Conservation (phyloP, 2,113 vertebrate genomes). For the Etia nguti region DNA sequence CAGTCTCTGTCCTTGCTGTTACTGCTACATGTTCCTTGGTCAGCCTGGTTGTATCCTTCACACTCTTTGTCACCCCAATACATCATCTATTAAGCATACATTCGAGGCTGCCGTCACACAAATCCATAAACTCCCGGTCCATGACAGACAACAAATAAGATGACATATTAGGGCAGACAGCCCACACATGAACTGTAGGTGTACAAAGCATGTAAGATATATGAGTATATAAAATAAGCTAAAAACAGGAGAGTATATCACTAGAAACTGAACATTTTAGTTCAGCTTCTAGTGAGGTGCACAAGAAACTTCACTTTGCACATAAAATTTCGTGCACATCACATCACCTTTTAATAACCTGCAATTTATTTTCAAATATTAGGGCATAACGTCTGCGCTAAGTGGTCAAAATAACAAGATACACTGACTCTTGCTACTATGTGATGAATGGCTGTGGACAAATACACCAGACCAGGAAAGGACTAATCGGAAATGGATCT, state of each 20-base stretch:
- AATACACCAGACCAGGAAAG: neutral
- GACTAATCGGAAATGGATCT: neutral
- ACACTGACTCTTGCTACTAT: neutral
- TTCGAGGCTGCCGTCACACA: constrained; percentile 17
- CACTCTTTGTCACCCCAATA: neutral
- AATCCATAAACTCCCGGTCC: neutral
- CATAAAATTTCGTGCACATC: neutral
- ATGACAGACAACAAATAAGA: neutral
- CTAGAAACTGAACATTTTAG: neutral
- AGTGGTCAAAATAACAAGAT: neutral
- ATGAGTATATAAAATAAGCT: neutral
- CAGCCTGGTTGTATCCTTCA: neutral
- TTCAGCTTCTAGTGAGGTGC: neutral
- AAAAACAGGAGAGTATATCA: neutral
- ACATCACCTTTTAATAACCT: neutral
- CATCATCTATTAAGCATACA: neutral
- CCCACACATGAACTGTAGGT: neutral
- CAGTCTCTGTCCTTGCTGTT: neutral
- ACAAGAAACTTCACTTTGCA: neutral
- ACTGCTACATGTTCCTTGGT: neutral
- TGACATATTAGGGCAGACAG: neutral
- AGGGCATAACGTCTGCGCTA: neutral
- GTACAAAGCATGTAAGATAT: neutral
- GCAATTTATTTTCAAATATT: neutral
- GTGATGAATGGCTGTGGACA: neutral